Conservation (phyloP, 2,797 vertebrate species). For the Trichosurus vulpecula region DNA sequence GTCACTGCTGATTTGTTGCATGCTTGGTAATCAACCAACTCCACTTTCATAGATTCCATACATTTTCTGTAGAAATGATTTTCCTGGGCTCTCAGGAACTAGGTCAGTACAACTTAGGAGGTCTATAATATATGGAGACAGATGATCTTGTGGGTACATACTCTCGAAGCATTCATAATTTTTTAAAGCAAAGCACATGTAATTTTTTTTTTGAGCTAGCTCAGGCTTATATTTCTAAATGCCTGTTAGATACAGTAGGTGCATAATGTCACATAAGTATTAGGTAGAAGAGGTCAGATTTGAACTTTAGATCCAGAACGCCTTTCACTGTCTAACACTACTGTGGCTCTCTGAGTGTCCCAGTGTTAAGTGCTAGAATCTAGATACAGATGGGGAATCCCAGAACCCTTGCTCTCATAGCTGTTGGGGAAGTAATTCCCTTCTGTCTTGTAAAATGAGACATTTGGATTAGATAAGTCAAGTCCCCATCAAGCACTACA, state of each 20-base stretch:
- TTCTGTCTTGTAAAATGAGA: too few species aligned
- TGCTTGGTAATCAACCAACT: not conserved
- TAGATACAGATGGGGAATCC: not conserved
- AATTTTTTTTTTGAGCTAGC: not conserved
- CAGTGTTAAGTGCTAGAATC: not conserved
- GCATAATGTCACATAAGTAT: not conserved
- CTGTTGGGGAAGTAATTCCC: not conserved
- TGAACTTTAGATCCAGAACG: not conserved
- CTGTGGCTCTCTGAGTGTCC: not conserved
- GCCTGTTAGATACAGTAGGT: not conserved
- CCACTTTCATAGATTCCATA: rapidly evolving
- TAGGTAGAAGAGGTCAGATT: not conserved
- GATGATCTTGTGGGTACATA: not conserved
- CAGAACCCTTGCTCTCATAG: not conserved
- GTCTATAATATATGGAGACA: not conserved
- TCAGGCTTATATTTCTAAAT: not conserved
- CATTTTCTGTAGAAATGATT: not conserved
- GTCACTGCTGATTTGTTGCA: not conserved
- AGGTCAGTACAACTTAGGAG: not conserved
- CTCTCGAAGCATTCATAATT: not conserved
- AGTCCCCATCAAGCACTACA: not conserved
- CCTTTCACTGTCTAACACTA: not conserved
- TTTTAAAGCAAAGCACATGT: rapidly evolving
- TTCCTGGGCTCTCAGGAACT: not conserved
- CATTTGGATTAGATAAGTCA: not conserved